Base-by-base conservation (phyloP, 92 coral and sea anemone species). In the Pocillopora meandrina region DNA sequence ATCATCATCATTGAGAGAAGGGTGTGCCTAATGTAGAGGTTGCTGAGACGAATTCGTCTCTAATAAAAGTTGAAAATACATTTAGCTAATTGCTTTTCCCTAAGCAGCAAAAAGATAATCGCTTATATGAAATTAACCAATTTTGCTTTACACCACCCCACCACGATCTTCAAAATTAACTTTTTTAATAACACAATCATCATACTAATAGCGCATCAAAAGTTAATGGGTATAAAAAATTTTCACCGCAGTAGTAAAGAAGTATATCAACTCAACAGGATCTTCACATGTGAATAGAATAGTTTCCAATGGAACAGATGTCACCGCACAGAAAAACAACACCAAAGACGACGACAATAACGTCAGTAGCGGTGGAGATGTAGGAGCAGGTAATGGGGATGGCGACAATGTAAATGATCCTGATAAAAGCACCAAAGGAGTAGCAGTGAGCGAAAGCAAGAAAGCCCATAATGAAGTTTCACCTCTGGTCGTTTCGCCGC, bases 361-460 rank as follows among this genome's bases (percentile, higher is more conserved):
- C 52, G 52, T 15, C 10, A 72, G 52, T 23, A 42, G 52, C 52
- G 52, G 52, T 42, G 52, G 52, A 42, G 52, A 42, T 42, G 52
- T 42, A 42, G 0, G 1, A 1, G 52, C 4, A 42, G 8, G 52
- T 5, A 42, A 42, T 42, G 52, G 8, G 8, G 52, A 42, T 42
- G 8, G 8, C 52, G 21, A 64, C 12, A 13, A 70, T 57, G 55
- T 17, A 4, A 69, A 58, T 1, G 15, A 69, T 36, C 74, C 74
- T 1, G 12, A 5, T 18, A 75, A 49, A 69, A 57, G 20, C 34
- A 68, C 10, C 3, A 66, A 57, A 56, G 61, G 55, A 17, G 33
- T 76, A 34, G 34, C 60, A 56, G 84, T 76, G 19, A 26, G 56
- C 34, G 16, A 69, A 68, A 80, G 58, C 17, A 69, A 65, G 10